A percentile compares a stretch with the other conserved stretches of the same genome.
These are phyloP conservation scores for Cariama cristata DNA, from an alignment of 2,113 vertebrate species.

Conservation along the genomic window DNA sequence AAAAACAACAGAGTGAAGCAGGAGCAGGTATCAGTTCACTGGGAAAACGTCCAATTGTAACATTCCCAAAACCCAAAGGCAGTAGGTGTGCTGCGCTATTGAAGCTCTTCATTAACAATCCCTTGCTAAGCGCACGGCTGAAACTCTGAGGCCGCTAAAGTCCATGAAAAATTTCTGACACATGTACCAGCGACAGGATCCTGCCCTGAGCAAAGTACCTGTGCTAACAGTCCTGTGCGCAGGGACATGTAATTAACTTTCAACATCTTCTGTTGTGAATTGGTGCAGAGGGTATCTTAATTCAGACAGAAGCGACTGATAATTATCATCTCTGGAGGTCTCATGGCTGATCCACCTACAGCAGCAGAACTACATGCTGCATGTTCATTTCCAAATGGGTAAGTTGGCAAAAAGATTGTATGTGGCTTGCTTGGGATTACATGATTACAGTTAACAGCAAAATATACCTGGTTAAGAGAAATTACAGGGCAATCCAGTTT, in stretches of 20 bases:
- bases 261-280: not conserved
- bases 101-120: not conserved
- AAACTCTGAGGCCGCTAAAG: not conserved
- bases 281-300: not conserved
- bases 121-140: not conserved
- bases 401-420: not conserved
- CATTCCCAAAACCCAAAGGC: not conserved
- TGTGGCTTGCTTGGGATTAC: not conserved
- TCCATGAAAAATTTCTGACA: not conserved
- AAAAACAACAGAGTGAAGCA: not conserved
- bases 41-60: not conserved
- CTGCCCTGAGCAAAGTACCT: not conserved
- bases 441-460: not conserved
- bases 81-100: not conserved
- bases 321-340: not conserved
- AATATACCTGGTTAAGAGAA: not conserved
- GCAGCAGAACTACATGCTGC: not conserved
- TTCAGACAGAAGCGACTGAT: not conserved
- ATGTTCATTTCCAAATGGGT: not conserved
- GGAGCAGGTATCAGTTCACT: not conserved
- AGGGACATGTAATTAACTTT: not conserved
- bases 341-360: not conserved
- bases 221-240: not conserved
- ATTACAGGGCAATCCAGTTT: not conserved
- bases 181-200: not conserved